Evolutionary conservation across 2,888 invertebrate genomes (phyloP).

Genomic region (Cryptus viduatorius): DNA sequence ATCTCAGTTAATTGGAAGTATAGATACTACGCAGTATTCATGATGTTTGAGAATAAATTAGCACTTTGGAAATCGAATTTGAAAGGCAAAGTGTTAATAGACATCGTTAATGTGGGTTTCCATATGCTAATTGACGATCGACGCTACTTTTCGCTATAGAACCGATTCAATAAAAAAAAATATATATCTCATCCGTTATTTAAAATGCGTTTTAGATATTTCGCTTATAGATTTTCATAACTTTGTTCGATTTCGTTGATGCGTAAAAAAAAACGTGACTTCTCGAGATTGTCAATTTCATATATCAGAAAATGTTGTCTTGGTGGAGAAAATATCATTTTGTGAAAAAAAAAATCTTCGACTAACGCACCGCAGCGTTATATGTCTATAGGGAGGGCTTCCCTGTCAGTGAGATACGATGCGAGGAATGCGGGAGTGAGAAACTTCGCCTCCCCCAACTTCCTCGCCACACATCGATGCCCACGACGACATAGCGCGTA

Average conservation of each 20-base stretch:
- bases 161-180: no score
- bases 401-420: conserved; percentile 25
- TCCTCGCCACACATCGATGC: conserved; percentile 28
- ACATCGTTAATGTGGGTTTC: neutral
- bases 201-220: no score
- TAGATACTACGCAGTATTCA: neutral
- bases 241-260: no score
- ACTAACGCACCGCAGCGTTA: no score
- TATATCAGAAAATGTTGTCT: no score
- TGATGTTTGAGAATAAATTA: neutral
- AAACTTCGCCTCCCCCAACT: conserved; percentile 30
- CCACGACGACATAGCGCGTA: neutral
- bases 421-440: conserved; percentile 39
- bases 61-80: neutral
- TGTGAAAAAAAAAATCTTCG: no score
- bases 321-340: no score
- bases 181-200: no score
- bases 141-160: neutral
- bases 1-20: neutral
- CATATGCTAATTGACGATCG: neutral
- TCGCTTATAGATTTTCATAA: no score
- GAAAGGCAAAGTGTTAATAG: neutral
- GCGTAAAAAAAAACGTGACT: no score
- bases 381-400: neutral
- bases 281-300: no score